Evolutionary conservation across 2,797 vertebrate genomes (phyloP).

Genomic region (Poecilia gillii): DNA sequence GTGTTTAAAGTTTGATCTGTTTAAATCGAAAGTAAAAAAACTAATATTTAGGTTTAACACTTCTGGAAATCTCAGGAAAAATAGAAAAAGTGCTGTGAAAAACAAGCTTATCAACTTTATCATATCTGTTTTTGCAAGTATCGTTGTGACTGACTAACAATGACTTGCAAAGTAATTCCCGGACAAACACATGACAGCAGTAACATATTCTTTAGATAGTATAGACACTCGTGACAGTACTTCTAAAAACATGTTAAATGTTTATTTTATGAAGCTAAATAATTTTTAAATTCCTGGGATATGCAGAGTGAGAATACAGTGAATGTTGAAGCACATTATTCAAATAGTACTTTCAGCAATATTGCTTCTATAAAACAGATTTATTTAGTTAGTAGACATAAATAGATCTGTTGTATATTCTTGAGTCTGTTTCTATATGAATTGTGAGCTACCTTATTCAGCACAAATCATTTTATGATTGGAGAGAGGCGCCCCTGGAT

Average conservation of each 20-base stretch:
- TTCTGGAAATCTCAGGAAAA: neutral
- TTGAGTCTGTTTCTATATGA: neutral
- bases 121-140: neutral
- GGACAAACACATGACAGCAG: constrained; percentile 9
- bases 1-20: neutral
- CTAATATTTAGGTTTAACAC: neutral
- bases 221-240: constrained; percentile 30
- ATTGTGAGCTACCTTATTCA: constrained; percentile 4
- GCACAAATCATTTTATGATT: constrained; percentile 32
- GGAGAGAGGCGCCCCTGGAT: constrained; percentile 8
- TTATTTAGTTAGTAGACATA: constrained; percentile 8
- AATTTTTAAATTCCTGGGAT: constrained; percentile 63
- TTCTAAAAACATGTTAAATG: constrained; percentile 61
- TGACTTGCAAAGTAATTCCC: neutral
- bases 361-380: neutral
- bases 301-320: neutral
- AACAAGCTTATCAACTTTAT: neutral
- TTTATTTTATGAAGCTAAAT: constrained; percentile 74
- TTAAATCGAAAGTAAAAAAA: neutral
- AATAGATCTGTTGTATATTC: constrained; percentile 6
- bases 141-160: neutral
- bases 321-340: neutral
- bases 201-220: constrained; percentile 3
- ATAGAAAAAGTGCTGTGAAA: neutral
- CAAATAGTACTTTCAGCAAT: neutral